Evolutionary conservation across 1,140 invertebrate species (phyloP).

Genomic region (Bombus superbus): DNA sequence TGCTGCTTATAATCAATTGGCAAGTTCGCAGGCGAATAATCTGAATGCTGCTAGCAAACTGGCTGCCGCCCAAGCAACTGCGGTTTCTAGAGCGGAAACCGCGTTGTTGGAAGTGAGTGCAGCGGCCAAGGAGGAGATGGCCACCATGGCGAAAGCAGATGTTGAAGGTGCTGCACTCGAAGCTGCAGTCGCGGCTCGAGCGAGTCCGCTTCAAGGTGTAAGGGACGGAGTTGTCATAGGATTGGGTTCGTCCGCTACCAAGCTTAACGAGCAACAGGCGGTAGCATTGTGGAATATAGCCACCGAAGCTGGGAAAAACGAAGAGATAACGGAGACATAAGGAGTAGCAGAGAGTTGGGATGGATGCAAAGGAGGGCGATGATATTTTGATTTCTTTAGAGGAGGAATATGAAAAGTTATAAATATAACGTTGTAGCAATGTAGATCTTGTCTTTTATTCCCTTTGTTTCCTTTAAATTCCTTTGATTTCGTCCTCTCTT

Average conservation of each 20-base stretch:
- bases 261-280: not conserved
- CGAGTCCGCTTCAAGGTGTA: not conserved
- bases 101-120: no score
- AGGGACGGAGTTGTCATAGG: not conserved
- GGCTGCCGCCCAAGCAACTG: not conserved
- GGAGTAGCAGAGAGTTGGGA: no score
- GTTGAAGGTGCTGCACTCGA: not conserved
- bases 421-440: slow-evolving; percentile 10
- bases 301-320: not conserved
- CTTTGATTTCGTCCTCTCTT: no score
- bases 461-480: not conserved
- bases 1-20: not conserved
- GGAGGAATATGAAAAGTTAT: not conserved
- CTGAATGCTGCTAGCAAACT: not conserved
- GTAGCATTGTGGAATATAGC: not conserved
- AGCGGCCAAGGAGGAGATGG: not conserved
- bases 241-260: not conserved
- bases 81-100: no score
- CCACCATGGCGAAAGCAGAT: not conserved
- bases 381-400: not conserved
- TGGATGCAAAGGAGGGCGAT: not conserved
- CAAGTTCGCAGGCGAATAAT: not conserved
- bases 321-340: not conserved
- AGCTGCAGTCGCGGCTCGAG: not conserved
- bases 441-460: slow-evolving; percentile 3